A percentile compares a stretch with the other conserved stretches of the same genome.
phyloP scores from a whole-genome alignment of 2,888 invertebrate species.

The Eumerus sabulonum region DNA sequence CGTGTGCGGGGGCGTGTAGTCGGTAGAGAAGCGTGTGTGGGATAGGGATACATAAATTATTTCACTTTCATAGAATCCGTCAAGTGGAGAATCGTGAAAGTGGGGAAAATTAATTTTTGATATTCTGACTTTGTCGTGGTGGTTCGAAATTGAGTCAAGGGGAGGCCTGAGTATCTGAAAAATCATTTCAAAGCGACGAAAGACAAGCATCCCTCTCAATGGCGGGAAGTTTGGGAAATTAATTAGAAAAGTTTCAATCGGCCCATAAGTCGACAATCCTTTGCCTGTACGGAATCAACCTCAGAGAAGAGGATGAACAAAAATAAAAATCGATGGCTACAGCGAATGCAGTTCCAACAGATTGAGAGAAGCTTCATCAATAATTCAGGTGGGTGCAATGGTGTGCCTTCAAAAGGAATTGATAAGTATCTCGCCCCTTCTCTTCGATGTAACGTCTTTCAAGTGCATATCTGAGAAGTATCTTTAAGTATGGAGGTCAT shows the following conservation, averaged over 20 bases:
- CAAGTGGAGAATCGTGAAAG: too few species aligned
- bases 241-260: slow-evolving; percentile 77
- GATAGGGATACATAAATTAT: slow-evolving; percentile 62
- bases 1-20: too few species aligned
- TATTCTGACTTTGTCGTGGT: slow-evolving; percentile 29
- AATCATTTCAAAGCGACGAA: slow-evolving; percentile 22
- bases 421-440: slow-evolving; percentile 41
- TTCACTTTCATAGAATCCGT: slow-evolving; percentile 57
- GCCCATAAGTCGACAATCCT: slow-evolving; percentile 55
- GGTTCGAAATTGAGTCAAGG: slow-evolving; percentile 17
- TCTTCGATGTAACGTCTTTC: slow-evolving; percentile 29
- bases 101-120: slow-evolving; percentile 66
- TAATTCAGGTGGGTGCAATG: slow-evolving; percentile 58
- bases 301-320: slow-evolving; percentile 33
- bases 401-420: slow-evolving; percentile 62
- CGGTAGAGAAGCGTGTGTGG: slow-evolving; percentile 3
- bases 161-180: background rate
- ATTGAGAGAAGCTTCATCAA: slow-evolving; percentile 47
- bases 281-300: slow-evolving; percentile 36
- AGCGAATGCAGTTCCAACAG: background rate
- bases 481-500: slow-evolving; percentile 45
- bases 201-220: slow-evolving; percentile 13
- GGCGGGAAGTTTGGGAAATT: slow-evolving; percentile 70
- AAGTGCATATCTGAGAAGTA: slow-evolving; percentile 40
- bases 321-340: background rate